These are phyloP conservation scores for Nemopilema nomurai DNA, from an alignment of 30 jellyfish, hydroid and myxozoan genomes.

Conservation along the genomic window DNA sequence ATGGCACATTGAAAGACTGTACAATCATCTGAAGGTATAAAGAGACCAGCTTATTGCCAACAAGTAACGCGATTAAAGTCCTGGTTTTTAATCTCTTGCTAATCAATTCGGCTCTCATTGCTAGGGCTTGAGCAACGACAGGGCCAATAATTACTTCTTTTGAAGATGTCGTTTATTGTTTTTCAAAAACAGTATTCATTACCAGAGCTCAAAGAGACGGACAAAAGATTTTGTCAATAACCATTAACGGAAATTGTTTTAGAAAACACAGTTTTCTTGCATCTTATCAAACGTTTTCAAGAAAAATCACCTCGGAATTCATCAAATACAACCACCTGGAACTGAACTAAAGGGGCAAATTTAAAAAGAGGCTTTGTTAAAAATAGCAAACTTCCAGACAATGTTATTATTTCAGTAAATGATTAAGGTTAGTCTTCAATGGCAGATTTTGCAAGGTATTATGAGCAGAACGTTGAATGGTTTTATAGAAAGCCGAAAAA, in stretches of 20 bases:
- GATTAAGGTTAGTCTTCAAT: not conserved
- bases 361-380: not conserved
- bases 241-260: not conserved
- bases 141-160: not conserved
- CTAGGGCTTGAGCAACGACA: not conserved
- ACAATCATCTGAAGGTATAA: not conserved
- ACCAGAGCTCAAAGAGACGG: too few species aligned
- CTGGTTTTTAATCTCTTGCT: not conserved
- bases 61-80: too few species aligned
- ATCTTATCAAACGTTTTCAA: not conserved
- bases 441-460: not conserved
- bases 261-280: not conserved
- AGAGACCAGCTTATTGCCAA: not conserved
- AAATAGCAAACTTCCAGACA: not conserved
- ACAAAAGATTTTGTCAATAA: too few species aligned
- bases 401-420: not conserved
- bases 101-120: not conserved
- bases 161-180: too few species aligned
- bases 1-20: not conserved
- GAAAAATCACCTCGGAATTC: not conserved
- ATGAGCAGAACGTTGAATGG: not conserved
- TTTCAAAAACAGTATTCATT: too few species aligned
- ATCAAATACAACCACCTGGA: not conserved
- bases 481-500: not conserved
- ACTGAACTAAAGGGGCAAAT: not conserved